phyloP scores from a whole-genome alignment of 2,888 invertebrate genomes.

The Venustoraphidia nigricollis region DNA sequence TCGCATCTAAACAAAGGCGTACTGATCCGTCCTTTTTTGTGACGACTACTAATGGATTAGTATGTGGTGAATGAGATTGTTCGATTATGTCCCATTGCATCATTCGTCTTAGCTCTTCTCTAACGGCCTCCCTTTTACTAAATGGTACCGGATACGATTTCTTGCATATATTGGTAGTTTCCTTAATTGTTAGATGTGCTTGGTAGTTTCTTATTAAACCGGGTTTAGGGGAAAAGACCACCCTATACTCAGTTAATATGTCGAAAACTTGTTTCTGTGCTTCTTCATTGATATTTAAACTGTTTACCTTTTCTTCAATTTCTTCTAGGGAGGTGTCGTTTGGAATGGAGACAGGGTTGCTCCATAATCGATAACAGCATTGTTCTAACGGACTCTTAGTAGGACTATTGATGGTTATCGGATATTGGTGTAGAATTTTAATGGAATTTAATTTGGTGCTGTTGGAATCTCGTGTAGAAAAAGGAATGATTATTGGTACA shows the following conservation, averaged over 20 bases:
- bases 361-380: too few relatives aligned
- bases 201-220: neutral
- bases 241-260: neutral
- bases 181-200: neutral
- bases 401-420: too few relatives aligned
- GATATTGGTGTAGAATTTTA: too few relatives aligned
- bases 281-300: too few relatives aligned
- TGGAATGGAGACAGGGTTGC: too few relatives aligned
- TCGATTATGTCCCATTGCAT: constrained; percentile 5
- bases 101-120: constrained; percentile 5
- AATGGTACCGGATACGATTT: constrained; percentile 6
- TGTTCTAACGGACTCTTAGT: too few relatives aligned
- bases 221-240: neutral
- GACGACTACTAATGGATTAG: constrained; percentile 5
- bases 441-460: too few relatives aligned
- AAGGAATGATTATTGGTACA: too few relatives aligned
- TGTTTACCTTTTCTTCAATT: too few relatives aligned
- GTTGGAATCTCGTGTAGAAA: too few relatives aligned
- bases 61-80: constrained; percentile 3
- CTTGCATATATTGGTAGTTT: neutral
- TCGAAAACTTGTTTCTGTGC: too few relatives aligned
- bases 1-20: constrained; percentile 5
- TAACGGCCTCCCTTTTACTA: constrained; percentile 1
- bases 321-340: too few relatives aligned
- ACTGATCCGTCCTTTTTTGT: constrained; percentile 5